Base-by-base conservation (phyloP, 2,888 invertebrate genomes). In the Calameuta pallipes region DNA sequence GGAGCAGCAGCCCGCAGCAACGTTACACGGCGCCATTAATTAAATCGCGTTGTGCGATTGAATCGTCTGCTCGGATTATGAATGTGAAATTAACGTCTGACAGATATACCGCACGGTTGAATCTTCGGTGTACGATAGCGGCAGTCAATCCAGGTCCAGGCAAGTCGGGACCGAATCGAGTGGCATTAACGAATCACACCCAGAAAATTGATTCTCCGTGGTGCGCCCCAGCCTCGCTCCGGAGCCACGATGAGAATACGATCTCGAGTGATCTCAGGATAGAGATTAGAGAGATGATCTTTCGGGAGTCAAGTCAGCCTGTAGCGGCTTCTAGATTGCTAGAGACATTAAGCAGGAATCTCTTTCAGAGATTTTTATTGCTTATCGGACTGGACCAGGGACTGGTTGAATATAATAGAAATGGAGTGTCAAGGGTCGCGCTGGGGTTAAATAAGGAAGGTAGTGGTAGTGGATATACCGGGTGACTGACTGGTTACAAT, bases 11-110 rank as follows among this genome's bases (percentile, higher is more conserved):
- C 56, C 56, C 23, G 56, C 56, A 56, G 56, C 56, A 56, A 56
- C 56, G 23, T 56, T 56, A 56, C 56, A 23, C 81, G 83, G 82
- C 74, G 82, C 81, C 81, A 86, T 87, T 86, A 88, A 87, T 87
- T 86, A 85, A 87, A 86, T 85, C 75, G 75, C 71, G 78, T 78
- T 78, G 69, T 69, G 78, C 75, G 75, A 78, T 78, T 78, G 75
- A 78, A 78, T 78, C 78, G 69, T 78, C 75, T 69, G 75, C 71
- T 75, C 75, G 75, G 36, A 56, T 30, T 78, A 70, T 78, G 70
- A 78, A 75, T 78, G 75, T 70, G 37, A 75, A 78, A 78, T 78
- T 78, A 78, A 78, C 75, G 75, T 74, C 78, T 78, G 78, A 78
- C 78, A 78, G 78, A 69, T 69, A 74, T 74, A 74, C 74, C 77